Evolutionary conservation across 2,113 vertebrate species (phyloP).

Genomic region (Arvicanthis niloticus): DNA sequence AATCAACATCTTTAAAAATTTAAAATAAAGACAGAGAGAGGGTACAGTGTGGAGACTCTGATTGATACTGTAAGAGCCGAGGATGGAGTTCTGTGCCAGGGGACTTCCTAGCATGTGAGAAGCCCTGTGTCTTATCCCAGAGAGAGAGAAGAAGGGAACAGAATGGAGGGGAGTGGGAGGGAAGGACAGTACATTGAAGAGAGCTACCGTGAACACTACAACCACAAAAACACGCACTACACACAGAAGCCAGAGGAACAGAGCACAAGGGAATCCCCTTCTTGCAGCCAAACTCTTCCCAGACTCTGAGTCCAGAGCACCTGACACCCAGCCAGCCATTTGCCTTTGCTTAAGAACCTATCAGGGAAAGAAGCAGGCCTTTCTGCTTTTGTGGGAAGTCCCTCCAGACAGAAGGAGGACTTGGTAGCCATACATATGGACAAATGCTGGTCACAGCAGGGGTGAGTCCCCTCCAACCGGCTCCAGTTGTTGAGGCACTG

Average conservation of each 20-base stretch:
- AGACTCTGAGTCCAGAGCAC: background rate
- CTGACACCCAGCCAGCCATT: background rate
- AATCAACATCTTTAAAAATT: background rate
- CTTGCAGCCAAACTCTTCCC: background rate
- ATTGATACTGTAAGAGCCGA: background rate
- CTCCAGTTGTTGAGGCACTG: background rate
- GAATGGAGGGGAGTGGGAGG: no score
- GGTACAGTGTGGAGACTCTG: background rate
- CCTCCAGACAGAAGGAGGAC: background rate
- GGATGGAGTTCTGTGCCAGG: background rate
- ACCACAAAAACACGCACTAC: background rate
- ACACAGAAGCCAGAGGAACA: background rate
- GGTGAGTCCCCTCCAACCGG: background rate
- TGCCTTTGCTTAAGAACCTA: background rate
- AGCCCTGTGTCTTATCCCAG: background rate
- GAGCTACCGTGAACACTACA: background rate
- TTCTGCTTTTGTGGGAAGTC: conserved; percentile 24
- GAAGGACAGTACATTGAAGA: background rate
- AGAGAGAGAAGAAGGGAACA: background rate
- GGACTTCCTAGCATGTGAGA: background rate
- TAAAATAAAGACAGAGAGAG: background rate
- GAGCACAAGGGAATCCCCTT: background rate
- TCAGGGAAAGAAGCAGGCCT: background rate
- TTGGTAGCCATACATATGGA: background rate
- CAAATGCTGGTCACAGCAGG: background rate